Evolutionary conservation across 2,888 invertebrate species (phyloP).

Genomic region (Panopea generosa): DNA sequence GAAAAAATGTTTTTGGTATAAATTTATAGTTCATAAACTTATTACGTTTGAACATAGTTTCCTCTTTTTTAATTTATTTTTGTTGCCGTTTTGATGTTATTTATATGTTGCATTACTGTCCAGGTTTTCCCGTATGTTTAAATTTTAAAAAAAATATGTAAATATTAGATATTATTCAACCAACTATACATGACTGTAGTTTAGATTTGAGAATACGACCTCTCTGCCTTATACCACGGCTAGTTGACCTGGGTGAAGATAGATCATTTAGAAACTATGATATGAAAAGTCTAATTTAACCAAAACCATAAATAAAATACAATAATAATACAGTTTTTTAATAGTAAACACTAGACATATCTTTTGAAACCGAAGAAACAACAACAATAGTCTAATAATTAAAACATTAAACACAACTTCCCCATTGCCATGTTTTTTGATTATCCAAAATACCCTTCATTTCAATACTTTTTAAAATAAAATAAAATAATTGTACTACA

Average conservation of each 20-base stretch:
- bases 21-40: conserved; percentile 21
- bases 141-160: conserved; percentile 31
- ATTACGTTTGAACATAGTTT: conserved; percentile 39
- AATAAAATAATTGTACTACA: too few relatives aligned
- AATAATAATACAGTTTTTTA: too few relatives aligned
- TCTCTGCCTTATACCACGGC: conserved; percentile 42
- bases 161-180: conserved; percentile 18
- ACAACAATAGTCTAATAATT: too few relatives aligned
- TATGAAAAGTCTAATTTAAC: too few relatives aligned
- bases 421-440: background rate
- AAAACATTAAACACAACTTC: too few relatives aligned
- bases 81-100: conserved; percentile 66
- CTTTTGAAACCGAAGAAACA: too few relatives aligned
- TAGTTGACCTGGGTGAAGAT: conserved; percentile 9
- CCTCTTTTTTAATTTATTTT: conserved; percentile 30
- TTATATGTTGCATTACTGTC: conserved; percentile 53
- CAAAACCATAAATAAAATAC: too few relatives aligned
- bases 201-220: conserved; percentile 30
- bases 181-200: conserved; percentile 36
- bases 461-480: too few relatives aligned
- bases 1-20: conserved; percentile 11
- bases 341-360: too few relatives aligned
- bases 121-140: conserved; percentile 46
- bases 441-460: background rate
- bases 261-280: background rate